Evolutionary conservation across 2,888 invertebrate genomes (phyloP).

Genomic region (Cordylochernes scorpioides): DNA sequence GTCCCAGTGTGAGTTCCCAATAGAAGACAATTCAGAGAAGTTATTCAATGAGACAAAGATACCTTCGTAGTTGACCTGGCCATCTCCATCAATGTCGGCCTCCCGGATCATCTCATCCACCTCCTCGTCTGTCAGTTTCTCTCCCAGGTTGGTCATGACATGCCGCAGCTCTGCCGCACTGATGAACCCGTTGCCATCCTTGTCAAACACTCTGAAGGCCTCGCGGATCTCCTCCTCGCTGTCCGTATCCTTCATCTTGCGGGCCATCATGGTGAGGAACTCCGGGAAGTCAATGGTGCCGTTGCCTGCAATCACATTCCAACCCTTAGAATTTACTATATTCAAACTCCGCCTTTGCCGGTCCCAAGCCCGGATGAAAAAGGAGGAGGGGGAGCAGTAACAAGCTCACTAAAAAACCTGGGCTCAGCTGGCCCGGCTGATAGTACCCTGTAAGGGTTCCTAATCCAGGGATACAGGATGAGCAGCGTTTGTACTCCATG

Average conservation of each 20-base stretch:
- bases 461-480: too few species aligned
- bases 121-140: conserved; percentile 95
- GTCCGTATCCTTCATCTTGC: conserved; percentile 99
- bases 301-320: conserved; percentile 64
- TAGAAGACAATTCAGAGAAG: too few species aligned
- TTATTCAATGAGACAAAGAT: too few species aligned
- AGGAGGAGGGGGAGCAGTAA: too few species aligned
- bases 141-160: conserved; percentile 98
- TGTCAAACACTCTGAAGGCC: conserved; percentile 93
- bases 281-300: conserved; percentile 99
- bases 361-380: too few species aligned
- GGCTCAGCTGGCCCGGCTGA: too few species aligned
- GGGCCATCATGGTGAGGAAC: conserved; percentile 99
- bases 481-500: too few species aligned
- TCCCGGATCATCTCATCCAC: conserved; percentile 98
- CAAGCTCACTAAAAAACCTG: too few species aligned
- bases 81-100: conserved; percentile 96
- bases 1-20: too few species aligned
- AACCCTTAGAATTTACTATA: too few species aligned
- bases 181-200: conserved; percentile 97
- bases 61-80: conserved; percentile 95
- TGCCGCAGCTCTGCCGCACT: conserved; percentile 92
- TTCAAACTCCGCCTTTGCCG: too few species aligned
- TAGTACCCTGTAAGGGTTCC: too few species aligned
- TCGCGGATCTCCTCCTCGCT: conserved; percentile 95